These are phyloP conservation scores for Hirtodrosophila histrioides DNA, from an alignment of 2,888 invertebrate genomes.

Conservation along the genomic window DNA sequence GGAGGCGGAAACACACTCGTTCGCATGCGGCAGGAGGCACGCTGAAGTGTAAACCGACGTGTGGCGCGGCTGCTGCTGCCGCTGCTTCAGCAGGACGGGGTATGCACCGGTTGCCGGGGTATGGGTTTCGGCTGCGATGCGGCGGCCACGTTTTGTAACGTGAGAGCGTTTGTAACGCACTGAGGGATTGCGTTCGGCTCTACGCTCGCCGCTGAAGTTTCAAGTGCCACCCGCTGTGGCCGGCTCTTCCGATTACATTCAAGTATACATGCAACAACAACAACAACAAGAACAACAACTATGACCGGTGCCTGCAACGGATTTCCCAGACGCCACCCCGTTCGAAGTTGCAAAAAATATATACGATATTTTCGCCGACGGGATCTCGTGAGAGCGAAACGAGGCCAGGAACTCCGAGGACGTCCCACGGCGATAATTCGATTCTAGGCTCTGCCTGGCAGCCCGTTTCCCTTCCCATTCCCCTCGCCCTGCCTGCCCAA, in stretches of 20 bases:
- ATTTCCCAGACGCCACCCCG: constrained; percentile 74
- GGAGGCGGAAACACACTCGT: constrained; percentile 58
- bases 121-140: constrained; percentile 28
- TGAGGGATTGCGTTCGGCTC: constrained; percentile 43
- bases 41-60: constrained; percentile 76
- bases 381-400: constrained; percentile 67
- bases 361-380: constrained; percentile 25
- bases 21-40: constrained; percentile 35
- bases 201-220: constrained; percentile 46
- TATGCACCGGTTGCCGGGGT: constrained; percentile 24
- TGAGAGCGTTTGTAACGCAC: constrained; percentile 73
- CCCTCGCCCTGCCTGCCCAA: constrained; percentile 42
- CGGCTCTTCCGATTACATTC: constrained; percentile 76
- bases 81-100: constrained; percentile 10
- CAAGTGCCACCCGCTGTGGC: constrained; percentile 74
- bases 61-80: constrained; percentile 50
- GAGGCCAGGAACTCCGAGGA: constrained; percentile 26
- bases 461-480: background rate
- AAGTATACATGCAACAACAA: constrained; percentile 33
- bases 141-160: constrained; percentile 67
- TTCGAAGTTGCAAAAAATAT: constrained; percentile 41
- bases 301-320: constrained; percentile 37
- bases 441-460: constrained; percentile 52
- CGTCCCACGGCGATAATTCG: constrained; percentile 73
- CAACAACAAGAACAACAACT: constrained; percentile 22